Conservation (phyloP, 2,797 vertebrate species). For the Selene dorsalis region DNA sequence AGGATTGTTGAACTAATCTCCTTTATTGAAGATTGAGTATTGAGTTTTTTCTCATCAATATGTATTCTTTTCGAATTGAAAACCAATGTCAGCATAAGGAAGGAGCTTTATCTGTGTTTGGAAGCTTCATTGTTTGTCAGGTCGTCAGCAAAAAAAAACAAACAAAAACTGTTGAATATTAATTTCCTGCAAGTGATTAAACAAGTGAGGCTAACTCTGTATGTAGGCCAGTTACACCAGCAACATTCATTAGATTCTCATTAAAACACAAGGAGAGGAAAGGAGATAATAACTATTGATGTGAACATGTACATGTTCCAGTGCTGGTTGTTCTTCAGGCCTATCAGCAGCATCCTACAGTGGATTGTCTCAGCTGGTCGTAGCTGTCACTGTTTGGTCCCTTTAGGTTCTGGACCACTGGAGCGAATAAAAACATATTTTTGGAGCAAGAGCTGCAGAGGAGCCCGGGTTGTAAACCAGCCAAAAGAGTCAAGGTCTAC, state of each 20-base stretch:
- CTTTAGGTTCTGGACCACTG: slow-evolving; percentile 41
- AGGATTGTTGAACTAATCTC: too few species aligned
- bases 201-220: slow-evolving; percentile 28
- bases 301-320: slow-evolving; percentile 16
- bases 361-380: slow-evolving; percentile 38
- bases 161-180: slow-evolving; percentile 42
- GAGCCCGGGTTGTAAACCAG: slow-evolving; percentile 26
- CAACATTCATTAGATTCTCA: slow-evolving; percentile 44
- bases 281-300: slow-evolving; percentile 25
- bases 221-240: slow-evolving; percentile 55
- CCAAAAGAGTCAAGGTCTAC: slow-evolving; percentile 15
- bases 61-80: too few species aligned
- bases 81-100: neutral
- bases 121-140: neutral
- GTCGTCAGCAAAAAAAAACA: slow-evolving; percentile 15
- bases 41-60: too few species aligned
- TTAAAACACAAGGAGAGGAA: slow-evolving; percentile 44
- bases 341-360: slow-evolving; percentile 32
- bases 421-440: slow-evolving; percentile 33
- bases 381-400: slow-evolving; percentile 56
- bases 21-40: too few species aligned
- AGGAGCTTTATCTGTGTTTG: neutral
- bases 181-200: slow-evolving; percentile 52
- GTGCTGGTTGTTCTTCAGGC: slow-evolving; percentile 8
- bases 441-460: slow-evolving; percentile 21